Evolutionary conservation across 1,140 invertebrate genomes (phyloP).

Genomic region (Meteorus sp.): DNA sequence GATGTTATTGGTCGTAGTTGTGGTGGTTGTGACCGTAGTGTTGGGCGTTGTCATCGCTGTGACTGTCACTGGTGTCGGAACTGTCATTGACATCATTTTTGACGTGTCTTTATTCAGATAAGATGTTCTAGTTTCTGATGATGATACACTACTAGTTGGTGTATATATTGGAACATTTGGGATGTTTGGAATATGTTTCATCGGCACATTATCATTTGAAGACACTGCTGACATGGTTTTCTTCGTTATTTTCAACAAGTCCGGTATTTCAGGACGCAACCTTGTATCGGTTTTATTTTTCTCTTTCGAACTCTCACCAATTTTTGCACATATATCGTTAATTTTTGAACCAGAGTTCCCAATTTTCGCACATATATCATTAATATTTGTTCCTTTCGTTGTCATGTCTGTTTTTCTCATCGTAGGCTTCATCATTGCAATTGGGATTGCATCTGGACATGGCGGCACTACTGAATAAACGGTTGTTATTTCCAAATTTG

Average conservation of each 20-base stretch:
- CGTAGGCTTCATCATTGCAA: conserved; percentile 50
- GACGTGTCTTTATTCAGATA: conserved; percentile 18
- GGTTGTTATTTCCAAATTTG: conserved; percentile 31
- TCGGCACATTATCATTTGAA: conserved; percentile 13
- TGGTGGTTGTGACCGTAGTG: not conserved
- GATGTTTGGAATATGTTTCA: conserved; percentile 49
- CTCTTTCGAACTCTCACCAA: conserved; percentile 54
- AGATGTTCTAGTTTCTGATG: conserved; percentile 9
- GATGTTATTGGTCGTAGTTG: not conserved
- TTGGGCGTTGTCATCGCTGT: conserved; percentile 6
- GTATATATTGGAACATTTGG: conserved; percentile 53
- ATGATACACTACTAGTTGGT: conserved; percentile 35
- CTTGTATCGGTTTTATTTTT: conserved; percentile 46
- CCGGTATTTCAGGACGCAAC: conserved; percentile 48
- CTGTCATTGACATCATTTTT: not conserved
- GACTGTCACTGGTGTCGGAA: not conserved
- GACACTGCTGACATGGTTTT: conserved; percentile 27
- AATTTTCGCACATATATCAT: conserved; percentile 51
- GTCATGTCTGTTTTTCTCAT: conserved; percentile 47
- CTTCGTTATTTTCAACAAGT: conserved; percentile 53
- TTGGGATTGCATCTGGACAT: conserved; percentile 54
- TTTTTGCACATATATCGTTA: conserved; percentile 56
- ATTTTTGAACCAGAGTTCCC: conserved; percentile 51
- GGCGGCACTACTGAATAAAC: conserved; percentile 47
- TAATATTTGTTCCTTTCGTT: conserved; percentile 47